Evolutionary conservation across 2,888 invertebrate species (phyloP).

Genomic region (Lasioglossum calceatum): DNA sequence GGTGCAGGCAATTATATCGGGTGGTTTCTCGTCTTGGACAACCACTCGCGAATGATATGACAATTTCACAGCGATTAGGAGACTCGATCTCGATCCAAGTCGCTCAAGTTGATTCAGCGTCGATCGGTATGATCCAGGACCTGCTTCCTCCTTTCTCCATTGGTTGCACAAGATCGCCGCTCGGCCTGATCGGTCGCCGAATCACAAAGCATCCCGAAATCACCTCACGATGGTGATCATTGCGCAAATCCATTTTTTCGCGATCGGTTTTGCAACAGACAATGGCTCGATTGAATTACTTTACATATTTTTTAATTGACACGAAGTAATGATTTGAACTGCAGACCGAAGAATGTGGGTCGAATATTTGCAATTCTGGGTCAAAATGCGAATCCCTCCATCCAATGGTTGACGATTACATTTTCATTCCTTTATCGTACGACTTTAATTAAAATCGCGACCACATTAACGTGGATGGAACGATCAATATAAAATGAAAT

Average conservation of each 20-base stretch:
- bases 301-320: too few relatives aligned
- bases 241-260: slow-evolving; percentile 26
- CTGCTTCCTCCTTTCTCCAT: slow-evolving; percentile 83
- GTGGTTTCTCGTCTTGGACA: slow-evolving; percentile 68
- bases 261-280: background rate
- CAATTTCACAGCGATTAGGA: slow-evolving; percentile 76
- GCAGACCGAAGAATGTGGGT: too few relatives aligned
- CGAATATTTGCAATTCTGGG: too few relatives aligned
- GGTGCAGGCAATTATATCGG: slow-evolving; percentile 78
- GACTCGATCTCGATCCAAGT: slow-evolving; percentile 26
- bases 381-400: too few relatives aligned
- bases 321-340: too few relatives aligned
- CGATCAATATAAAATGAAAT: too few relatives aligned
- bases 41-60: slow-evolving; percentile 77
- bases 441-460: too few relatives aligned
- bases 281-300: background rate
- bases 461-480: too few relatives aligned
- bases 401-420: too few relatives aligned
- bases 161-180: slow-evolving; percentile 74
- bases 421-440: too few relatives aligned
- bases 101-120: slow-evolving; percentile 28
- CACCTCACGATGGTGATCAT: background rate
- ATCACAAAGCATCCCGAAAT: slow-evolving; percentile 51
- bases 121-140: slow-evolving; percentile 59
- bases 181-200: slow-evolving; percentile 53